phyloP scores from a whole-genome alignment of 2,888 invertebrate species.

The Drosophila macrospina region DNA sequence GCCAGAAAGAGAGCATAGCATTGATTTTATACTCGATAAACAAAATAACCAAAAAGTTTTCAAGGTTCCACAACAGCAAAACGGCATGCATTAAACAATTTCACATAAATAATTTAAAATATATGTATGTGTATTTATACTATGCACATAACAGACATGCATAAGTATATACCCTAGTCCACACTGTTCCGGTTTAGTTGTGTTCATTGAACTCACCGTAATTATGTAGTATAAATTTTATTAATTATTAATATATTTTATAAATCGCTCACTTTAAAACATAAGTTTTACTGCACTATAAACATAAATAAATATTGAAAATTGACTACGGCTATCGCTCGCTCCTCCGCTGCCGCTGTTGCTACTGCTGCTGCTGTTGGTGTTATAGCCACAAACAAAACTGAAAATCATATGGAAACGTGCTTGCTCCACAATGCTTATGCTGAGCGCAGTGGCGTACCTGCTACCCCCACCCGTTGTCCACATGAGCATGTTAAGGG shows the following conservation, averaged over 20 bases:
- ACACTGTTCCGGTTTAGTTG: slow-evolving; percentile 1
- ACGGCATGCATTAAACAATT: slow-evolving; percentile 32
- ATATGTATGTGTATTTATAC: neutral
- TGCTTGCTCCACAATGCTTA: slow-evolving; percentile 52
- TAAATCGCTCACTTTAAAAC: neutral
- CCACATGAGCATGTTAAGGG: neutral
- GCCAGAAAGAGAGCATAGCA: slow-evolving; percentile 54
- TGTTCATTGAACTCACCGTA: slow-evolving; percentile 47
- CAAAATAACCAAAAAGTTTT: slow-evolving; percentile 44
- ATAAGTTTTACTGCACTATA: slow-evolving; percentile 22
- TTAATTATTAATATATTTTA: slow-evolving; percentile 14
- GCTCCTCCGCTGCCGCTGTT: slow-evolving; percentile 10
- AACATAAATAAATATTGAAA: slow-evolving; percentile 35
- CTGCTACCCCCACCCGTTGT: neutral
- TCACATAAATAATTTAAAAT: neutral
- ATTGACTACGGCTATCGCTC: slow-evolving; percentile 19
- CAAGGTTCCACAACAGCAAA: slow-evolving; percentile 57
- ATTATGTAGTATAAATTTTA: slow-evolving; percentile 2
- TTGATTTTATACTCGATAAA: slow-evolving; percentile 73
- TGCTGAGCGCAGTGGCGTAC: slow-evolving; percentile 52
- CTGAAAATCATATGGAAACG: slow-evolving; percentile 77
- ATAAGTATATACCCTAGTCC: slow-evolving; percentile 15
- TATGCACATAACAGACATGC: neutral
- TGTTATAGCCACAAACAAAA: slow-evolving; percentile 68
- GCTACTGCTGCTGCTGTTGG: slow-evolving; percentile 11